Conservation (phyloP, 92 coral and sea anemone species). For the Chrysogorgia sp. region DNA sequence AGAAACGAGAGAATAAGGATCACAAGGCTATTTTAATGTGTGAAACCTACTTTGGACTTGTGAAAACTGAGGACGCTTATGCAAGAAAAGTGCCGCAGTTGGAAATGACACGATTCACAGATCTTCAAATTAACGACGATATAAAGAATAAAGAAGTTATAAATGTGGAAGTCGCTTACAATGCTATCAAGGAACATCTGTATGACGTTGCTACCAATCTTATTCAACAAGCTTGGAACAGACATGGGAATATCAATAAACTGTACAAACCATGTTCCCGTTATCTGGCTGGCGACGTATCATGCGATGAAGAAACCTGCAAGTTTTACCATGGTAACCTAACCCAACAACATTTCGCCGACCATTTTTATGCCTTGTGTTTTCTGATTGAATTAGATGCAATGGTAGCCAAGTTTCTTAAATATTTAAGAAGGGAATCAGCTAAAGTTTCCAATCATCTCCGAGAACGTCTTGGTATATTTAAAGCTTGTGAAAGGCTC, state of each 20-base stretch:
- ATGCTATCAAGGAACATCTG: conserved; percentile 53
- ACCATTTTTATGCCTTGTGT: conserved; percentile 58
- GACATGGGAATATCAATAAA: conserved; percentile 5
- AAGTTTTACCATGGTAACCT: conserved; percentile 44
- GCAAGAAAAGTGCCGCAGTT: conserved; percentile 31
- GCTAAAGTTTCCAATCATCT: conserved; percentile 37
- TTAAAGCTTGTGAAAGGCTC: conserved; percentile 60
- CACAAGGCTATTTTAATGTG: conserved; percentile 64
- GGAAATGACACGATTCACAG: conserved; percentile 46
- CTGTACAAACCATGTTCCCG: conserved; percentile 46
- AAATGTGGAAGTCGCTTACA: conserved; percentile 52
- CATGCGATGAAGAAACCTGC: conserved; percentile 47
- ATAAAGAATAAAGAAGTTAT: conserved; percentile 49
- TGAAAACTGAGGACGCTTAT: conserved; percentile 52
- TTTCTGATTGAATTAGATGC: conserved; percentile 64
- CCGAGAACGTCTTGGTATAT: conserved; percentile 41
- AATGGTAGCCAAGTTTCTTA: conserved; percentile 37
- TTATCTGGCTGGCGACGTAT: conserved; percentile 29
- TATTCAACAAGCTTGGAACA: conserved; percentile 42
- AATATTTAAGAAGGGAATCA: conserved; percentile 44
- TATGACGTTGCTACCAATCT: conserved; percentile 48
- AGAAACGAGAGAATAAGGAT: conserved; percentile 39
- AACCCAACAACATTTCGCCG: conserved; percentile 34
- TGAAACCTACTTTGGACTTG: conserved; percentile 67
- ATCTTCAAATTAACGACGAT: conserved; percentile 1